Evolutionary conservation across 2,113 vertebrate species (phyloP).

Genomic region (Pedionomus torquatus): DNA sequence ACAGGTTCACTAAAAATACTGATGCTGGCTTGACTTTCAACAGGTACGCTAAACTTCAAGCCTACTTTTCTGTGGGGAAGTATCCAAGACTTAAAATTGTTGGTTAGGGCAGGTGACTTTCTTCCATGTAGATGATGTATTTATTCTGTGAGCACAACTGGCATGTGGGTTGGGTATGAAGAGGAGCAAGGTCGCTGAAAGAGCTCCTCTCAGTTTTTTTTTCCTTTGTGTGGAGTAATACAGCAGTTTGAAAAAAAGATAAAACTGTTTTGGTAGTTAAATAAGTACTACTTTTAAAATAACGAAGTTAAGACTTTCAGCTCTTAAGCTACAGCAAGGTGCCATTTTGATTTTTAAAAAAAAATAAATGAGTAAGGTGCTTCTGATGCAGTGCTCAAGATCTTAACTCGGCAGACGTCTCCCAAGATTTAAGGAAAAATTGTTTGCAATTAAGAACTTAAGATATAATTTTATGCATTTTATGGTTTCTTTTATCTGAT

Average conservation of each 20-base stretch:
- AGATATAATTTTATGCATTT: neutral
- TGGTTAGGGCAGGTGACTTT: neutral
- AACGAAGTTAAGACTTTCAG: neutral
- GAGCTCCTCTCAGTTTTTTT: neutral
- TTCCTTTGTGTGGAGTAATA: neutral
- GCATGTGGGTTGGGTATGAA: neutral
- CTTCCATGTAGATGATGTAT: fast-evolving
- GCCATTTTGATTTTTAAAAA: neutral
- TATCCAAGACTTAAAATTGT: neutral
- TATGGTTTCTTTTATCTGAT: neutral
- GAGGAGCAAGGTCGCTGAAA: neutral
- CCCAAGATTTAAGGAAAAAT: neutral
- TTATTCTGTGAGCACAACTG: neutral
- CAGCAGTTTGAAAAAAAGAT: neutral
- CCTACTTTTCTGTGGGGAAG: neutral
- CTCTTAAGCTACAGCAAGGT: neutral
- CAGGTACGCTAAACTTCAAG: neutral
- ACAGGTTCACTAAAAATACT: neutral
- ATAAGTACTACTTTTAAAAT: neutral
- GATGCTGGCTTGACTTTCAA: neutral
- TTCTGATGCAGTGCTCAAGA: neutral
- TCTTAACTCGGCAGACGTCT: neutral
- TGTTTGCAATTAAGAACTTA: neutral
- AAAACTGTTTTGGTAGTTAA: neutral
- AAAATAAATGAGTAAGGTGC: neutral